A percentile compares a stretch with the other conserved stretches of the same genome.
Conservation (phyloP, 2,797 vertebrate species). For the Hipposideros larvatus region DNA sequence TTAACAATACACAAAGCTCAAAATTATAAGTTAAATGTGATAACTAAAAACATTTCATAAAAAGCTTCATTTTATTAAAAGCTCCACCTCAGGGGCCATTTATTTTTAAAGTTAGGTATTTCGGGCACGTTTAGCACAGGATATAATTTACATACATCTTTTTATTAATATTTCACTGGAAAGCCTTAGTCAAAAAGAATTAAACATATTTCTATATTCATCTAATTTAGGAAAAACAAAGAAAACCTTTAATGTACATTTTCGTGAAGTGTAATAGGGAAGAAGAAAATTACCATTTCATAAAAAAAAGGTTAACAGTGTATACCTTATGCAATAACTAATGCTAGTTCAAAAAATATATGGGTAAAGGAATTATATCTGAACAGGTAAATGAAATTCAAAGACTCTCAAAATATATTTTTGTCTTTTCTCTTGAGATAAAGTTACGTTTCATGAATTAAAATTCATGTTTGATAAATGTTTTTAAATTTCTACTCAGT, state of each 20-base stretch:
- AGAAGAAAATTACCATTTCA: slow-evolving; percentile 60
- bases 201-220: slow-evolving; percentile 10
- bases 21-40: slow-evolving; percentile 56
- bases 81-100: neutral
- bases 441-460: slow-evolving; percentile 25
- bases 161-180: slow-evolving; percentile 56
- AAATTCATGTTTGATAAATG: slow-evolving; percentile 8
- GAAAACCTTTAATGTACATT: neutral
- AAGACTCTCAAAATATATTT: slow-evolving; percentile 34
- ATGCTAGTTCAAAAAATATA: neutral
- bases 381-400: slow-evolving; percentile 7
- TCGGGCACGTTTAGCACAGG: slow-evolving; percentile 35
- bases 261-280: slow-evolving; percentile 20
- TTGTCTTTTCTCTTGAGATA: slow-evolving; percentile 32
- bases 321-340: neutral
- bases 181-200: slow-evolving; percentile 51
- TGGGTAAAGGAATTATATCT: neutral
- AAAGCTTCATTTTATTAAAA: slow-evolving; percentile 55
- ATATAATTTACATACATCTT: slow-evolving; percentile 30
- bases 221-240: slow-evolving; percentile 12
- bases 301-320: neutral
- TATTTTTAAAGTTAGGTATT: slow-evolving; percentile 64
- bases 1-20: slow-evolving; percentile 11
- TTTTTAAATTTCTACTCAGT: neutral
- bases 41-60: slow-evolving; percentile 12